Base-by-base conservation (phyloP, 2,888 invertebrate species). In the Apoderus coryli region DNA sequence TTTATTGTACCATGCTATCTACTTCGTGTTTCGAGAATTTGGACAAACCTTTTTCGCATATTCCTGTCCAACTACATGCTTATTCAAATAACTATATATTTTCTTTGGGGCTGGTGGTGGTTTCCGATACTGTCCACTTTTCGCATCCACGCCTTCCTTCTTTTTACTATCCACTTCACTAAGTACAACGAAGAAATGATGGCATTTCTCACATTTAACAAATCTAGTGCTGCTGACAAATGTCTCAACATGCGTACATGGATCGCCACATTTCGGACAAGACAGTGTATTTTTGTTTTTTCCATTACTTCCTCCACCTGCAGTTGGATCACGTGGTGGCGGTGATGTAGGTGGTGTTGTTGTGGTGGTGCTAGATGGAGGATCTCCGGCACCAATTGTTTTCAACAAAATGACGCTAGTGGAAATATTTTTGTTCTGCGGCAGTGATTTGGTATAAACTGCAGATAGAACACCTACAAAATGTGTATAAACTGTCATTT, bases 141-240 rank as follows among this genome's bases (percentile, higher is more conserved):
- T 78, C 39, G 64, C 63, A 27, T 78, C 76, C 1, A 74, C 67
- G 37, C 79, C 79, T 44, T 85, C 88, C 56, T 86, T 86, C 59
- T 81, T 81, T 60, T 90, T 88, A 14, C 85, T 77, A 59, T 93
- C 92, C 19, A 84, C 76, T 50, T 93, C 92, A 43, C 89, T 89
- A 37, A 93, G 67, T 13, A 95, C 90, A 16, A 93, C 90, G 57
- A 93, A 95, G 65, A 95, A 93, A 57, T 93, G 92, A 60, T 92
- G 89, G 54, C 95, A 95, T 58, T 92, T 93, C 59, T 93, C 92
- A 61, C 95, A 95, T 61, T 92, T 93, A 19, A 95, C 93, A 62
- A 95, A 95, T 44, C 44, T 37, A 25, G 92, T 90, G 29, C 92
- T 90, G 69, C 89, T 88, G 47, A 93, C 90, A 64, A 93, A 92